A percentile compares a stretch with the other conserved stretches of the same genome.
Conservation (phyloP, 2,888 invertebrate genomes). For the Drosophila maculinotata region DNA sequence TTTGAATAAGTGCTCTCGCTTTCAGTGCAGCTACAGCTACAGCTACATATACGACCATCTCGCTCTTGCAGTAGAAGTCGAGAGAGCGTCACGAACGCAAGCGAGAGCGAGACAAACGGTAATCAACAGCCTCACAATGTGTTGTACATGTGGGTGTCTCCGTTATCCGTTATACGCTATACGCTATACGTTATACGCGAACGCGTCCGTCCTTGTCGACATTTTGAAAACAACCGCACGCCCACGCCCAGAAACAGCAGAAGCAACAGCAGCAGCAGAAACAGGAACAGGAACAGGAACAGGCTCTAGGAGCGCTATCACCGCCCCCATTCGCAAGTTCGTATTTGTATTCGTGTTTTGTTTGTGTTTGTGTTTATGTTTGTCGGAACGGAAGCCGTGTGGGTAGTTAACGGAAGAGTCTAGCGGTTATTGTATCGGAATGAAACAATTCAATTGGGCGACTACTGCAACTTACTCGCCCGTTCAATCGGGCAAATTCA, state of each 20-base stretch:
- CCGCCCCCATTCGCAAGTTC: constrained; percentile 17
- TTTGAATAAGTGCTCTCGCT: constrained; percentile 22
- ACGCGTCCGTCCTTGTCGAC: constrained; percentile 35
- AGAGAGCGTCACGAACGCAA: background rate
- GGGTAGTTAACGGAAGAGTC: constrained; percentile 70
- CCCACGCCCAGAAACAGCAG: constrained; percentile 25
- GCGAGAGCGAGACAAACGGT: constrained; percentile 40
- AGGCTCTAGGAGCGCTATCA: constrained; percentile 14
- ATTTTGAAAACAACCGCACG: constrained; percentile 45
- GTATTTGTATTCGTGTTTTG: background rate
- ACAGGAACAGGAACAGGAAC: constrained; percentile 16
- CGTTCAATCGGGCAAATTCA: constrained; percentile 45
- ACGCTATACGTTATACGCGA: no score
- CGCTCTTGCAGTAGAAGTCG: constrained; percentile 15
- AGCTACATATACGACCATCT: constrained; percentile 33
- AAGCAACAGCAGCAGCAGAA: no score
- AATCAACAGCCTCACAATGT: constrained; percentile 6
- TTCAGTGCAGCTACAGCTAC: background rate
- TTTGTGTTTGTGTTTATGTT: constrained; percentile 29
- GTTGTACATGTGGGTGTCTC: constrained; percentile 55
- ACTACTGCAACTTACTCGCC: constrained; percentile 34
- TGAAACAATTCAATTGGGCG: constrained; percentile 74
- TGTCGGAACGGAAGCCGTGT: constrained; percentile 66
- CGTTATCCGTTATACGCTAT: no score
- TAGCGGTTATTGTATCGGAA: constrained; percentile 68